Base-by-base conservation (phyloP, 2,888 invertebrate species). In the Seira ritae region DNA sequence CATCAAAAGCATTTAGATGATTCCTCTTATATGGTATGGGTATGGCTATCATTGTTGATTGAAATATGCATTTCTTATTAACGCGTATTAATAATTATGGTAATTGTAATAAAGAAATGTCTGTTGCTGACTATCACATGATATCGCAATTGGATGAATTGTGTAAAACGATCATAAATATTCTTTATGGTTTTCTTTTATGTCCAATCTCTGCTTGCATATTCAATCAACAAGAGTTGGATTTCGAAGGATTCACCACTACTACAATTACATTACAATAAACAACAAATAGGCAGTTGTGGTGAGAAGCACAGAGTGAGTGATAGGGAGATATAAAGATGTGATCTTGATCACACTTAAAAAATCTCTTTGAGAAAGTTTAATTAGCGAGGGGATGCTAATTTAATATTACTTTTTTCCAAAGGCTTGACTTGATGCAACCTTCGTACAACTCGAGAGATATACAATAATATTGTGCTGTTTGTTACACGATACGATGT, bases 301-400 rank as follows among this genome's bases (percentile, higher is more conserved):
- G 31, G 31, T 31, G 31, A 31, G 31, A 31, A 8, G 31, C n/a
- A n/a, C n/a, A n/a, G n/a, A n/a, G n/a, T n/a, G n/a, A n/a, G n/a
- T 4, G 31, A 31, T 31, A 31, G 31, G 31, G 31, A 31, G 31
- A 31, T 31, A 31, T 31, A 4, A 31, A 31, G 31, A 31, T 31
- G 31, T 31, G 31, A 31, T 31, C 31, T 31, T 31, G 31, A 31
- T 31, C 31, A 31, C 31, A 31, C 31, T 2, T 4, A 31, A 31
- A 80, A 23, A 80, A 84, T 66, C 66, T 78, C 75, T 75, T 75
- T 86, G 87, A 85, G 86, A 87, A 85, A 86, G 86, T 85, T 87
- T 87, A 79, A 87, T 87, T 87, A 87, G 85, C 87, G 76, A 60
- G 17, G 17, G 24, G 4, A 12, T 79, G 87, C 73, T 87, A 87